Conservation (phyloP, 2,797 vertebrate species). For the Ptychobarbus kaznakovi region DNA sequence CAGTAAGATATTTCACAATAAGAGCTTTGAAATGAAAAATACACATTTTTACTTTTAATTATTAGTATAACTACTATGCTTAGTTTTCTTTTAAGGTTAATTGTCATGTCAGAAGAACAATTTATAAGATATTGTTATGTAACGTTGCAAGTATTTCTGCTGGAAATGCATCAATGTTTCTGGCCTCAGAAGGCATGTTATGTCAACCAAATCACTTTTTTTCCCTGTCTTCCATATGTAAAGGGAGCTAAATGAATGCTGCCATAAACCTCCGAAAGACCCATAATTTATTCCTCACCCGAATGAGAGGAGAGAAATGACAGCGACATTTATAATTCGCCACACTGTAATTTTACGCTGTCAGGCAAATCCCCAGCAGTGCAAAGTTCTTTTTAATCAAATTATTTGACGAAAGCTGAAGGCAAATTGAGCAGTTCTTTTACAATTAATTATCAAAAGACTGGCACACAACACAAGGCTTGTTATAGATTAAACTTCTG, state of each 20-base stretch:
- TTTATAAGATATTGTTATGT: background rate
- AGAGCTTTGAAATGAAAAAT: background rate
- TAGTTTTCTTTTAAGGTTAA: background rate
- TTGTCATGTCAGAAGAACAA: background rate
- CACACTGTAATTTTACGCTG: constrained; percentile 48
- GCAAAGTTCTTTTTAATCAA: constrained; percentile 52
- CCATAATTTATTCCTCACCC: constrained; percentile 42
- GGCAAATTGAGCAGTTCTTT: constrained; percentile 46
- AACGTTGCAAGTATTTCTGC: background rate
- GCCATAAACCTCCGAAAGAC: constrained; percentile 24
- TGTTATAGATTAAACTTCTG: constrained; percentile 43
- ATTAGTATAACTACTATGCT: background rate
- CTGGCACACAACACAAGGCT: background rate
- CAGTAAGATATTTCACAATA: background rate
- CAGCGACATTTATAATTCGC: constrained; percentile 52
- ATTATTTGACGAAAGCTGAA: constrained; percentile 49
- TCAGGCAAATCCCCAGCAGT: constrained; percentile 40
- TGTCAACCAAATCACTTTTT: constrained; percentile 7
- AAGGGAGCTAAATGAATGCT: constrained; percentile 28
- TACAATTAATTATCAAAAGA: constrained; percentile 46
- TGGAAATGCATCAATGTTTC: constrained; percentile 4
- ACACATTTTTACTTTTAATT: background rate
- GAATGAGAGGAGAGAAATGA: constrained; percentile 15
- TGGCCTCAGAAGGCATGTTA: background rate
- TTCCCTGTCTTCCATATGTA: constrained; percentile 8